These are phyloP conservation scores for Crotalus viridis DNA, from an alignment of 2,113 vertebrate genomes.

Conservation along the genomic window DNA sequence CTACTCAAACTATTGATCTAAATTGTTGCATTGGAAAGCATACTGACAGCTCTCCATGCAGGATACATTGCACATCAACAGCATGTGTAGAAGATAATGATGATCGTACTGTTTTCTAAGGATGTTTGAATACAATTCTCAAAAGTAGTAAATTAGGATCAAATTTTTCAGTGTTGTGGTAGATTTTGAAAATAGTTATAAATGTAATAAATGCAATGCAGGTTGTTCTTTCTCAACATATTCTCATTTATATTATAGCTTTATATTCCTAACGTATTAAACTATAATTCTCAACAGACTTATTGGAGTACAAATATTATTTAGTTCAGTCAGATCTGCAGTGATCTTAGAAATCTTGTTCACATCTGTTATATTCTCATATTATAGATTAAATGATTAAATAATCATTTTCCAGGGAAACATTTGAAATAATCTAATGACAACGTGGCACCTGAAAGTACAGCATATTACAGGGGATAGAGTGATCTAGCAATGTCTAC, in stretches of 20 bases:
- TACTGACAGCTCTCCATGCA: constrained; percentile 5
- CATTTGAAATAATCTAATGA: neutral
- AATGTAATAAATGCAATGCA: neutral
- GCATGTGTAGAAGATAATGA: neutral
- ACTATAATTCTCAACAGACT: neutral
- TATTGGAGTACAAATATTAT: neutral
- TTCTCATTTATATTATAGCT: neutral
- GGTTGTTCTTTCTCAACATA: neutral
- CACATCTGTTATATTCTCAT: neutral
- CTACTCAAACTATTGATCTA: neutral
- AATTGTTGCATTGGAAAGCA: constrained; percentile 8
- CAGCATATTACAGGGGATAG: neutral
- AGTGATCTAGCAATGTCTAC: neutral
- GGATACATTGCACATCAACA: neutral
- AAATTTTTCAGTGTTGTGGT: neutral
- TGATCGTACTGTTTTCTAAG: neutral
- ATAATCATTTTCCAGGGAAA: neutral
- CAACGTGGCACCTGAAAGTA: neutral
- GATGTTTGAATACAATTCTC: neutral
- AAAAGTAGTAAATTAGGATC: neutral
- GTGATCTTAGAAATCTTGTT: neutral
- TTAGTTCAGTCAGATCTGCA: neutral
- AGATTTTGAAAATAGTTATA: neutral
- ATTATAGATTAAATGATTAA: neutral
- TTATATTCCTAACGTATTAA: neutral